These are phyloP conservation scores for Cheilosia scutellata DNA, from an alignment of 2,888 invertebrate species.

Conservation along the genomic window DNA sequence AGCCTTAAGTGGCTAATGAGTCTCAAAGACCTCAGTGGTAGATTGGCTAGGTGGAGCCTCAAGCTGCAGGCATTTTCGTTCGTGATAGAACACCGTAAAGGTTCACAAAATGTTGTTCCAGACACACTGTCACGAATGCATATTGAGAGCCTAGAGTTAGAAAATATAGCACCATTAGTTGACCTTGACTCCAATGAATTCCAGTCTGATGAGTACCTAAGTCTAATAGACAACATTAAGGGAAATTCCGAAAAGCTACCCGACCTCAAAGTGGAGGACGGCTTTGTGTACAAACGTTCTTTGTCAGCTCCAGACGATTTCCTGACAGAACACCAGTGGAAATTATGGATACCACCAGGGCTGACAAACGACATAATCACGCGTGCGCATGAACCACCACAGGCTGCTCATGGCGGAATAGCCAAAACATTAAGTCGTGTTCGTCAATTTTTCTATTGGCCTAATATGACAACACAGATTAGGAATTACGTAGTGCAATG, in stretches of 20 bases:
- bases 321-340: conserved; percentile 4
- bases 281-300: conserved; percentile 3
- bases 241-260: conserved; percentile 1
- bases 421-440: conserved; percentile 25
- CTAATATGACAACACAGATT: conserved; percentile 19
- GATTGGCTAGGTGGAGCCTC: too few relatives aligned
- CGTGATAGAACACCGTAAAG: conserved; percentile 76
- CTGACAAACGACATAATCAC: conserved; percentile 11
- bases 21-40: too few relatives aligned
- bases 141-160: conserved; percentile 2
- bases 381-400: conserved; percentile 35
- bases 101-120: conserved; percentile 26
- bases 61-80: conserved; percentile 9
- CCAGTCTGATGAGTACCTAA: not conserved
- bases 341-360: conserved; percentile 34
- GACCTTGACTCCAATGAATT: conserved; percentile 14
- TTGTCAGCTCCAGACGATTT: conserved; percentile 1
- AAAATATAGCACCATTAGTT: not conserved
- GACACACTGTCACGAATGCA: not conserved
- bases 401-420: conserved; percentile 39
- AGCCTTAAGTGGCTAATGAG: too few relatives aligned
- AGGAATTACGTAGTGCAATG: too few relatives aligned
- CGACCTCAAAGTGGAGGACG: not conserved
- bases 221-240: not conserved
- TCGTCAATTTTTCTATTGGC: conserved; percentile 9